These are phyloP conservation scores for Altica lythri DNA, from an alignment of 2,888 invertebrate genomes.

Conservation along the genomic window DNA sequence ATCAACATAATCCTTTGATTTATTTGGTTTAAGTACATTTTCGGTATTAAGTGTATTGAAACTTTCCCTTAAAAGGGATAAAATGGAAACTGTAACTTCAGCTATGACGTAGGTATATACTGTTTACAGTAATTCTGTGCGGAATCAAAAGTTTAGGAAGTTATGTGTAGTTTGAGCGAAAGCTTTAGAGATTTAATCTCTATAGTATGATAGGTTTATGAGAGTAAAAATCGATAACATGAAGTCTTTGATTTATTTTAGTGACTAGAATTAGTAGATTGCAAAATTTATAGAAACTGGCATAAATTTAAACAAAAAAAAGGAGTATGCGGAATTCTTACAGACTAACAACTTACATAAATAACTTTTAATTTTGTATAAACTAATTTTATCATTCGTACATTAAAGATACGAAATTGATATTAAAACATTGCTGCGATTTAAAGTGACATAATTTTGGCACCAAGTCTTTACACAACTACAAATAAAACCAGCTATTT, in stretches of 20 bases:
- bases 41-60: no score
- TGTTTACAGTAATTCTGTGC: conserved; percentile 13
- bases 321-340: no score
- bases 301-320: no score
- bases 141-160: conserved; percentile 10
- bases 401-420: not conserved
- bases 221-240: not conserved
- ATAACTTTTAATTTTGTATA: no score
- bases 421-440: conserved; percentile 8
- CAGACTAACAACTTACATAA: no score
- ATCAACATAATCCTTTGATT: no score
- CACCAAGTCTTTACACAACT: not conserved
- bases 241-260: no score
- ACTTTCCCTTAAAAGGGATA: not conserved
- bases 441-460: conserved; percentile 2
- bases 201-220: not conserved
- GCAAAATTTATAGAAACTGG: not conserved
- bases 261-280: not conserved
- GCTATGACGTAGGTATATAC: not conserved
- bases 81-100: conserved; percentile 7
- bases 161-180: conserved; percentile 8
- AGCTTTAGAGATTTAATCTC: conserved; percentile 6
- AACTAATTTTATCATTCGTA: no score
- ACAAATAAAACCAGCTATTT: no score
- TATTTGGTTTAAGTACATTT: no score